Conservation (phyloP, 2,888 invertebrate genomes). For the Plebejus anna region DNA sequence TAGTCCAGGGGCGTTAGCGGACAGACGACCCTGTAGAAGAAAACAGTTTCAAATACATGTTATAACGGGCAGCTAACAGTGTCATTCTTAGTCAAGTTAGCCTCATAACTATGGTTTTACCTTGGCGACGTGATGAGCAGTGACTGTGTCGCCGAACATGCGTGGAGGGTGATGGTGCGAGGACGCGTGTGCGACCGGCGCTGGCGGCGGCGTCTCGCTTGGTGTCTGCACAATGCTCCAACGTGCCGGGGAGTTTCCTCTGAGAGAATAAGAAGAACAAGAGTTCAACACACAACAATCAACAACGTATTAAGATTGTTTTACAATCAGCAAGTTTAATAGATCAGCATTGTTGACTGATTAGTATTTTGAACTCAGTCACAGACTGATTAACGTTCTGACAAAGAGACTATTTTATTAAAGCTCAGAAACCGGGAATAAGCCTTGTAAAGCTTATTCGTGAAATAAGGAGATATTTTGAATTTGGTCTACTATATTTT, state of each 20-base stretch:
- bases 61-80: neutral
- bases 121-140: slow-evolving; percentile 71
- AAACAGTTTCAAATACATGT: neutral
- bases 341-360: too few relatives aligned
- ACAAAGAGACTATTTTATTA: too few relatives aligned
- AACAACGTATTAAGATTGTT: too few relatives aligned
- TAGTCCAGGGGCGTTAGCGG: slow-evolving; percentile 80
- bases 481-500: too few relatives aligned
- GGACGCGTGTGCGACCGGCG: slow-evolving; percentile 68
- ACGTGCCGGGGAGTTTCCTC: slow-evolving; percentile 65
- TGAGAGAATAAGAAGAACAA: slow-evolving; percentile 31
- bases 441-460: too few relatives aligned
- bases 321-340: too few relatives aligned
- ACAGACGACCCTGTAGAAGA: slow-evolving; percentile 62
- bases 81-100: neutral
- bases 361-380: too few relatives aligned
- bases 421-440: too few relatives aligned
- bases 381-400: too few relatives aligned
- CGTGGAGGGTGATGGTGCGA: slow-evolving; percentile 79
- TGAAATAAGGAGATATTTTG: too few relatives aligned
- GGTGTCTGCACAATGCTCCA: slow-evolving; percentile 71
- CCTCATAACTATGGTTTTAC: slow-evolving; percentile 40
- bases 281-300: too few relatives aligned
- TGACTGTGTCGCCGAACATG: slow-evolving; percentile 86
- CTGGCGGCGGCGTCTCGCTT: slow-evolving; percentile 65